These are phyloP conservation scores for Mechanitis messenoides DNA, from an alignment of 2,888 invertebrate genomes.

Conservation along the genomic window DNA sequence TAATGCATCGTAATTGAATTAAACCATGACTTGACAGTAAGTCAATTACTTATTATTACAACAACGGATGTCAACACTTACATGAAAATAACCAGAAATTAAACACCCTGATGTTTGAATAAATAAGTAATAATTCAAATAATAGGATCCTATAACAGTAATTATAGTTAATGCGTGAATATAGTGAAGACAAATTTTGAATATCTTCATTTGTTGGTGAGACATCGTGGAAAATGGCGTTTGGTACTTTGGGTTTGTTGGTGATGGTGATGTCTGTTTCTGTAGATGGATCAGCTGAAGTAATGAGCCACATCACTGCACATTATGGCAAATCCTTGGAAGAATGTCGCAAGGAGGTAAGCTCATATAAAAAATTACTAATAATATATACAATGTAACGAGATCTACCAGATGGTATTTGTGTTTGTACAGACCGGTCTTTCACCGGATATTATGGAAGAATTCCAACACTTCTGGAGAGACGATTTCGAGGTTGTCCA, in stretches of 20 bases:
- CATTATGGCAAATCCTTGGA: constrained; percentile 63
- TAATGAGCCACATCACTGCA: constrained; percentile 70
- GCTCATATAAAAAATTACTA: constrained; percentile 1
- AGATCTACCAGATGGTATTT: not conserved
- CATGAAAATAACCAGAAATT: not conserved
- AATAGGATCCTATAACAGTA: not conserved
- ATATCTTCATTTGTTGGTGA: constrained; percentile 20
- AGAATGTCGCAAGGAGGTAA: constrained; percentile 64
- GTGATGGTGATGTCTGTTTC: constrained; percentile 24
- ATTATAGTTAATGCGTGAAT: constrained; percentile 28
- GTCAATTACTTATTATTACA: constrained; percentile 12
- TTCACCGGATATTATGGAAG: constrained; percentile 53
- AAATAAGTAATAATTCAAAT: not conserved
- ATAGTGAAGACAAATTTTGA: constrained; percentile 32
- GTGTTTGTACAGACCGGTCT: constrained; percentile 52
- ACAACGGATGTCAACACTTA: constrained; percentile 14
- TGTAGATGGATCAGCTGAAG: constrained; percentile 55
- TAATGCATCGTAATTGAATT: constrained; percentile 1
- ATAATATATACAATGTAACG: too few species aligned
- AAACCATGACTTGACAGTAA: constrained; percentile 13
- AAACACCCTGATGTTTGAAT: not conserved
- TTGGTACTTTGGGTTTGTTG: constrained; percentile 24
- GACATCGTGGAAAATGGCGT: constrained; percentile 21
- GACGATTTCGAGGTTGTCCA: constrained; percentile 68
- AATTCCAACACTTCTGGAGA: constrained; percentile 69